Conservation (phyloP, 2,113 vertebrate species). For the Chamaetylas fuelleborni region DNA sequence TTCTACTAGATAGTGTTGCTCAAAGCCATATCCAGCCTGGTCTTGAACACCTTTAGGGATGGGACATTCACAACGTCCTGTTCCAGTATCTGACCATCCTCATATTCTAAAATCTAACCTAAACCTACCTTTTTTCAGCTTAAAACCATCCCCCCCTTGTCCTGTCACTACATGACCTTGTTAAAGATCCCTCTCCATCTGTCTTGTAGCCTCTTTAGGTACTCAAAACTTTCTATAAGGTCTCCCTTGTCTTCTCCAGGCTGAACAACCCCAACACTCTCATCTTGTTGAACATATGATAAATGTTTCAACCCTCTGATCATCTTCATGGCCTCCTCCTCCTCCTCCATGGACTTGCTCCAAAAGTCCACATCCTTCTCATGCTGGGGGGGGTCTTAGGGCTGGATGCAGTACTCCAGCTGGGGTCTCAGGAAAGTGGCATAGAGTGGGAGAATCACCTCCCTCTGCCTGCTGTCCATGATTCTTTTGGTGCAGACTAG, state of each 20-base stretch:
- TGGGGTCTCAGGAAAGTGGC: not conserved
- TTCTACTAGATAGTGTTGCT: not conserved
- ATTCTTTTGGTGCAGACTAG: not conserved
- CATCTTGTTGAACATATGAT: not conserved
- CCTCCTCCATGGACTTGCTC: not conserved
- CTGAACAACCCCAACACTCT: not conserved
- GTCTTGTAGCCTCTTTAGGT: not conserved
- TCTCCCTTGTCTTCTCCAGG: not conserved
- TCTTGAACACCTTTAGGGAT: not conserved
- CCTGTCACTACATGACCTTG: not conserved
- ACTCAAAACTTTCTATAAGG: not conserved
- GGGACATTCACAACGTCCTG: not conserved
- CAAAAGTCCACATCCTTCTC: fast-evolving
- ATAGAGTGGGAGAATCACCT: not conserved
- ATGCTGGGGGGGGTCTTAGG: no score
- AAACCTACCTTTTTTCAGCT: not conserved
- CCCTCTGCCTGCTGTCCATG: not conserved
- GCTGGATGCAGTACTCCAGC: not conserved
- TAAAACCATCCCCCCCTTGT: not conserved
- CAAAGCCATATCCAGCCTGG: not conserved
- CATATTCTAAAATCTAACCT: not conserved
- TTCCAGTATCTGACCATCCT: no score
- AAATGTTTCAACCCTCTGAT: not conserved
- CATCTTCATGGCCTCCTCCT: not conserved
- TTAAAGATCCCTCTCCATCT: not conserved